Evolutionary conservation across 2,113 vertebrate species (phyloP), one percentile per base, ranked within the genome.

Genomic region (Datnioides undecimradiatus): DNA sequence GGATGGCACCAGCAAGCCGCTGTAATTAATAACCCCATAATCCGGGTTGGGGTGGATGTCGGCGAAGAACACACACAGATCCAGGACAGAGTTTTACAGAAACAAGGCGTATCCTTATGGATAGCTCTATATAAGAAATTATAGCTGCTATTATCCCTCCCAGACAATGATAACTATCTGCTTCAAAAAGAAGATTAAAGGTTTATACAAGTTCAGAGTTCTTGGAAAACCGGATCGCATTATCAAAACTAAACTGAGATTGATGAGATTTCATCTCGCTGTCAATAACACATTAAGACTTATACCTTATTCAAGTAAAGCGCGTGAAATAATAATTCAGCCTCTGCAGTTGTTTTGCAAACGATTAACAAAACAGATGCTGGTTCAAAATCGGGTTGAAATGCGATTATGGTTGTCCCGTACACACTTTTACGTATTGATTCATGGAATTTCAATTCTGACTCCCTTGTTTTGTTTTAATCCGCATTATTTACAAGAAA

Each of bases 391-490:
- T 93, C 86, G 88, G 88, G 91, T 82, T 89, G 73, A 94, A 96
- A 96, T 95, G 94, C 95, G 95, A 96, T 96, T 95, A 95, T 83
- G 86, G 74, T 94, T 95, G 94, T 95, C 93, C 93, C 87, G 78
- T 93, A 95, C 95, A 96, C 93, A 96, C 95, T 96, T 95, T 95
- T 93, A 94, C 93, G 94, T 96, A 97, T 95, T 96, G 95, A 95
- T 98, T 97, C 96, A 72, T 77, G 92, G 96, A 97, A 97, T 96
- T 97, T 96, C 94, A 96, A 97, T 97, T 95, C 93, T 81, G 92
- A 91, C 73, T 88, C 57, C 49, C 93, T 94, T 96, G 95, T 95
- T 95, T 94, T 84, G 87, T 93, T 85, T 95, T 96, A 97, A 97
- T 96, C 96, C 94, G 94, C 77, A 93, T 95, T 95, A 96, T 95